Conservation (phyloP, 2,888 invertebrate species). For the Coelogynopora nodosa region DNA sequence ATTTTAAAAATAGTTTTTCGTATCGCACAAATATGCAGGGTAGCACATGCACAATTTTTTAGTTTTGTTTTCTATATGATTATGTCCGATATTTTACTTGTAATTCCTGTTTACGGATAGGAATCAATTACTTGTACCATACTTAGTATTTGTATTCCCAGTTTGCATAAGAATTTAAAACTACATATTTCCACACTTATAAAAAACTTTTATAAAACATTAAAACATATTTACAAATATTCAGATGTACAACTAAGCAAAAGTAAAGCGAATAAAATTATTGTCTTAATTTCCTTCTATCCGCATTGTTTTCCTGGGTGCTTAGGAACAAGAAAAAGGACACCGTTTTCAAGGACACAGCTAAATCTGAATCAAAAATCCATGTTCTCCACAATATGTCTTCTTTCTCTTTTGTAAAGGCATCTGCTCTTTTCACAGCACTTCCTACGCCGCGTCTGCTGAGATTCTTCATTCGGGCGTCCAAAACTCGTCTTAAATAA, state of each 20-base stretch:
- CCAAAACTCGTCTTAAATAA: neutral
- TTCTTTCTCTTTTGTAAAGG: neutral
- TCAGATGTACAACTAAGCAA: neutral
- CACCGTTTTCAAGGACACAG: neutral
- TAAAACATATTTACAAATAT: neutral
- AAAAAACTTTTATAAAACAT: neutral
- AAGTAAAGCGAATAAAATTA: neutral
- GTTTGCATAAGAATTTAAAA: neutral
- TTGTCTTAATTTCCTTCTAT: neutral
- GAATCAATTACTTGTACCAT: too few species aligned
- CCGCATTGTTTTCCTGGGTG: neutral
- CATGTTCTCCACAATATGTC: neutral
- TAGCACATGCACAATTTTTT: too few species aligned
- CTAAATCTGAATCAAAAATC: neutral
- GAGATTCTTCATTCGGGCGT: neutral
- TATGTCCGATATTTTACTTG: too few species aligned
- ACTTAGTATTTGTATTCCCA: neutral
- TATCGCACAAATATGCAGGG: too few species aligned
- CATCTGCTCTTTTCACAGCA: too few species aligned
- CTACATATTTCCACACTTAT: neutral
- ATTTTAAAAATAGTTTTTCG: too few species aligned
- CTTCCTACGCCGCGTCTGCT: neutral
- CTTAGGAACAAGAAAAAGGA: neutral
- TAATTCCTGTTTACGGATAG: too few species aligned
- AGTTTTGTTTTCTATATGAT: too few species aligned